Conservation (phyloP, 2,797 vertebrate genomes). For the Leptatherina wallacei region DNA sequence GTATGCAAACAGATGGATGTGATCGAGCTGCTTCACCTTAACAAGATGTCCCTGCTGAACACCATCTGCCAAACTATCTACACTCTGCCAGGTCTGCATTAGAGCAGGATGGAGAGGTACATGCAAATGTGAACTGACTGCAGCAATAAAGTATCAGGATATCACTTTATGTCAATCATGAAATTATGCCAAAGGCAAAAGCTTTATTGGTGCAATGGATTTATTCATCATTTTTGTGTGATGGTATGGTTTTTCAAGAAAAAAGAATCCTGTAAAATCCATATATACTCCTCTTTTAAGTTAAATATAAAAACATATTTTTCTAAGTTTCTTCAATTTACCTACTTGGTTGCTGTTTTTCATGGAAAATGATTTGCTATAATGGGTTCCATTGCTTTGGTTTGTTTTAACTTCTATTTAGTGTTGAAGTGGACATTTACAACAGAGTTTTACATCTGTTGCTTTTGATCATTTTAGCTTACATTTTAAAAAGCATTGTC, state of each 20-base stretch:
- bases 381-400: background rate
- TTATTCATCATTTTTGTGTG: background rate
- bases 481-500: background rate
- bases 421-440: background rate
- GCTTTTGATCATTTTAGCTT: background rate
- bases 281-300: background rate
- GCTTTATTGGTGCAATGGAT: background rate
- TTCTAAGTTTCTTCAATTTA: background rate
- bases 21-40: conserved; percentile 49
- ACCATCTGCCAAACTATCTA: conserved; percentile 55
- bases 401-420: background rate
- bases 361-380: background rate
- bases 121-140: conserved; percentile 1
- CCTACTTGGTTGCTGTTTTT: background rate
- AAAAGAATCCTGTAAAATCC: background rate
- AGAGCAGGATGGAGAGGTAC: conserved; percentile 12
- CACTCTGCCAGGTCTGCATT: conserved; percentile 31
- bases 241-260: background rate
- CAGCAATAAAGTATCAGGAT: conserved; percentile 6
- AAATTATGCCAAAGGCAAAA: background rate
- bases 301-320: too few species aligned
- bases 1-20: conserved; percentile 56
- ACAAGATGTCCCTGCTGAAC: conserved; percentile 55
- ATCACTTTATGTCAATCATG: background rate
- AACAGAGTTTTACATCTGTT: background rate